Evolutionary conservation across 2,797 vertebrate genomes (phyloP).

Genomic region (Melanotaenia boesemani): DNA sequence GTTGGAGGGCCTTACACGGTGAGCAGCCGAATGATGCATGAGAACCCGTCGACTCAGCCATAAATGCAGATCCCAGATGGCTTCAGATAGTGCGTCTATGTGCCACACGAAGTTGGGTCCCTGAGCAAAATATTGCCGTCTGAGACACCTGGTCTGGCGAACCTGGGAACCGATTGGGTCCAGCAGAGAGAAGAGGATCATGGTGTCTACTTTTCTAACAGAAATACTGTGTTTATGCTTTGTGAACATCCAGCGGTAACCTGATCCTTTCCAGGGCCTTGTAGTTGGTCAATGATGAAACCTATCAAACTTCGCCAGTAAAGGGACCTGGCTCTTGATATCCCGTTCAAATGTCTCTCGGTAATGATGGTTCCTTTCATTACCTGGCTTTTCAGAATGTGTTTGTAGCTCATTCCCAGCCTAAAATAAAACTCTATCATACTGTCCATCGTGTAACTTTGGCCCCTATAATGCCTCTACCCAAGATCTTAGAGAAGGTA

Average conservation of each 20-base stretch:
- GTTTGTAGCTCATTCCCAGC: constrained; percentile 15
- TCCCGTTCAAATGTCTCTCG: constrained; percentile 5
- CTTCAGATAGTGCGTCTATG: constrained; percentile 11
- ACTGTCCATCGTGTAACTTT: not conserved
- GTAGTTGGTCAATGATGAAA: too few species aligned
- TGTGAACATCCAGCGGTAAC: constrained; percentile 29
- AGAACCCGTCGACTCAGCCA: too few species aligned
- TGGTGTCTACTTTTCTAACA: constrained; percentile 32
- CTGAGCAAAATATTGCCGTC: too few species aligned
- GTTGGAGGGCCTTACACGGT: too few species aligned
- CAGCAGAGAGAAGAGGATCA: constrained; percentile 29
- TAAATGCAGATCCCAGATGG: not conserved
- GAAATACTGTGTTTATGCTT: constrained; percentile 30
- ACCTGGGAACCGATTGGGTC: constrained; percentile 11
- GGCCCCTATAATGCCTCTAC: too few species aligned
- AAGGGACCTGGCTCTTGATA: constrained; percentile 16
- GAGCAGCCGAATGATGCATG: too few species aligned
- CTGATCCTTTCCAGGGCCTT: constrained; percentile 27
- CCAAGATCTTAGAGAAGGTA: too few species aligned
- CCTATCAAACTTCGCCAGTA: not conserved
- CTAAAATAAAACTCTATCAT: constrained; percentile 19
- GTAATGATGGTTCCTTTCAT: constrained; percentile 10
- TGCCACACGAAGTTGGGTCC: constrained; percentile 16
- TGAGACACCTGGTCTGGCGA: constrained; percentile 16
- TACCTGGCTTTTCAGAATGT: constrained; percentile 16